Evolutionary conservation across 2,113 vertebrate genomes (phyloP).

Genomic region (Laticauda laticaudata): DNA sequence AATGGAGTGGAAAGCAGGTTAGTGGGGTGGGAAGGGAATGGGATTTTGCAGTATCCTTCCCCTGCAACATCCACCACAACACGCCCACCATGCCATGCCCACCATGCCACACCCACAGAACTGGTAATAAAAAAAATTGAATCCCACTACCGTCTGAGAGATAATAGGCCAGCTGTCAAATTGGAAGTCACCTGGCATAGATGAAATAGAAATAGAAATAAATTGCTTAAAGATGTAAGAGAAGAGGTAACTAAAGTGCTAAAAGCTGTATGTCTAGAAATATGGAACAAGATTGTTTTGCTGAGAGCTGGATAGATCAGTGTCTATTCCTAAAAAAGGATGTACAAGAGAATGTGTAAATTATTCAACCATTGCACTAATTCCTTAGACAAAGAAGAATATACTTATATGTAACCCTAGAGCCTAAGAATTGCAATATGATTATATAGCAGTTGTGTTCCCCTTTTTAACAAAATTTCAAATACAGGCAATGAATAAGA

Average conservation of each 20-base stretch:
- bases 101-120: too few species aligned
- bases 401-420: neutral
- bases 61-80: too few species aligned
- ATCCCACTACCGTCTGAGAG: neutral
- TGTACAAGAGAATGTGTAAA: neutral
- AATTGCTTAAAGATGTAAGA: neutral
- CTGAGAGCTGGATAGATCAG: neutral
- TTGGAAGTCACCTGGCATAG: neutral
- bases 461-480: neutral
- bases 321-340: neutral
- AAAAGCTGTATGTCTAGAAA: neutral
- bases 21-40: too few species aligned
- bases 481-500: neutral
- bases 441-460: neutral
- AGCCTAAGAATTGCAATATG: neutral
- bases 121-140: too few species aligned
- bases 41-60: too few species aligned
- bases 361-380: neutral
- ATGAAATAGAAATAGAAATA: neutral
- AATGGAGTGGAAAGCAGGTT: too few species aligned
- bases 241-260: neutral
- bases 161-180: neutral
- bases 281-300: neutral
- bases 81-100: too few species aligned
- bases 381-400: neutral